Evolutionary conservation across 2,113 vertebrate species (phyloP), one percentile per base, ranked within the genome.

Genomic region (Trematocara marginatum): DNA sequence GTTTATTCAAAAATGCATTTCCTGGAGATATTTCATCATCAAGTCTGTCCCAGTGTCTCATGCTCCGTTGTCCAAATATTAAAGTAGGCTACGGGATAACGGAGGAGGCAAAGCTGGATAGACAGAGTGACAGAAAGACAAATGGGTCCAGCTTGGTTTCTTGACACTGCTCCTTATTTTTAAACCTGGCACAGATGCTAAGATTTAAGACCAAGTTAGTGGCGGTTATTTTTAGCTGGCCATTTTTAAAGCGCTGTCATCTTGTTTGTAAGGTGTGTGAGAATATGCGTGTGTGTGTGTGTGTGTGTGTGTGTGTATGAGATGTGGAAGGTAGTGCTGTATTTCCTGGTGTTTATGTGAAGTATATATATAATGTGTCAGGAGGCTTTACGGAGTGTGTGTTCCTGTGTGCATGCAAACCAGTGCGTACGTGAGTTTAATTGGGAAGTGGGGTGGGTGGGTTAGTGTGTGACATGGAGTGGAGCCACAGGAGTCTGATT

Each of bases 151-250:
- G 88, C 94, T 94, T 89, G 90, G 83, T 92, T 96, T 94, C 92
- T 90, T 92, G 93, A 96, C 93, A 87, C 94, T 94, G 94, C 94
- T 97, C 93, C 93, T 96, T 96, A 97, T 97, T 97, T 96, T 97
- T 97, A 96, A 93, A 95, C 88, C 89, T 95, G 95, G 96, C 94
- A 93, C 96, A 96, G 95, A 94, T 95, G 95, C 89, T 95, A 94
- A 96, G 96, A 97, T 96, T 96, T 96, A 96, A 96, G 96, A 96
- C 95, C 96, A 96, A 97, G 95, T 95, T 96, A 95, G 96, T 94
- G 94, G 89, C 74, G 34, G 94, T 91, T 98, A 97, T 98, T 97
- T 98, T 97, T 97, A 97, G 97, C 93, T 91, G 90, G 80, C 86
- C 92, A 84, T 96, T 96, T 97, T 94, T 93, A 92, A 94, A 90